These are phyloP conservation scores for Ptychodera flava DNA, from an alignment of 35 echinoderm and acorn worm genomes.

Conservation along the genomic window DNA sequence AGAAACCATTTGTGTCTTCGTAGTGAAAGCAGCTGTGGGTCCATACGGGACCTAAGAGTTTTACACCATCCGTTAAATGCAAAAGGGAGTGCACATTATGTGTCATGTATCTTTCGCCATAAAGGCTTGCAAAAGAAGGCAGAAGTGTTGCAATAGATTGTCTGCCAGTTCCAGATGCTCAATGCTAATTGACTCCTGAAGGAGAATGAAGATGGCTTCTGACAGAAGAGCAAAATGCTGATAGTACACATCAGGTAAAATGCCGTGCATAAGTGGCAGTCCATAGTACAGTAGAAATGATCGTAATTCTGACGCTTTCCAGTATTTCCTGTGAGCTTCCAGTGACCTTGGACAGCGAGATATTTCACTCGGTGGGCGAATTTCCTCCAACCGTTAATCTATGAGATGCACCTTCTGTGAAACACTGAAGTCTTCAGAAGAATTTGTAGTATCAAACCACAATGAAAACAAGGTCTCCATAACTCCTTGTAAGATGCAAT, in stretches of 20 bases:
- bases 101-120: constrained; percentile 33
- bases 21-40: constrained; percentile 36
- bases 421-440: background rate
- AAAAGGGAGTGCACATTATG: constrained; percentile 39
- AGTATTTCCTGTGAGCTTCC: constrained; percentile 44
- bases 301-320: constrained; percentile 69
- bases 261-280: constrained; percentile 34
- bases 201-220: constrained; percentile 33
- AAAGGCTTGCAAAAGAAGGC: constrained; percentile 38
- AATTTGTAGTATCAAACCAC: constrained; percentile 14
- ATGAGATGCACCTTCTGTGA: background rate
- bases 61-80: constrained; percentile 43
- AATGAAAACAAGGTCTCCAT: background rate
- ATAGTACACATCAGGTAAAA: constrained; percentile 26
- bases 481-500: constrained; percentile 13
- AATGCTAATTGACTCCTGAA: constrained; percentile 10
- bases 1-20: constrained; percentile 46
- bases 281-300: constrained; percentile 59
- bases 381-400: background rate
- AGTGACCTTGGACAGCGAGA: constrained; percentile 46
- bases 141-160: constrained; percentile 36
- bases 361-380: constrained; percentile 67
- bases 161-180: constrained; percentile 32
- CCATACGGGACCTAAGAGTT: constrained; percentile 42
- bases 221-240: constrained; percentile 36